Evolutionary conservation across 2,113 vertebrate species (phyloP).

Genomic region (Lophius piscatorius): DNA sequence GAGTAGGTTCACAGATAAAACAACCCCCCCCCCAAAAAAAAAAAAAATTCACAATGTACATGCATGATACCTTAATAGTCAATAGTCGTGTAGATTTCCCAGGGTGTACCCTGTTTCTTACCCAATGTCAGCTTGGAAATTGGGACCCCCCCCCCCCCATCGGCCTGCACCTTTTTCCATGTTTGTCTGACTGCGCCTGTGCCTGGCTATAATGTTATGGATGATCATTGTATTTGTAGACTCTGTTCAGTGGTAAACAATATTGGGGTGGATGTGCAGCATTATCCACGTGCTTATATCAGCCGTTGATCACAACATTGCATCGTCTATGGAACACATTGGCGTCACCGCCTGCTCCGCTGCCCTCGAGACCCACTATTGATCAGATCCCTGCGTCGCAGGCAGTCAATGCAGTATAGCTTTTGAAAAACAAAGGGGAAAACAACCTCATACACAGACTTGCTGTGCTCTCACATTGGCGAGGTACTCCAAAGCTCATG

Average conservation of each 20-base stretch:
- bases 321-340: too few species aligned
- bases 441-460: slow-evolving; percentile 7
- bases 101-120: too few species aligned
- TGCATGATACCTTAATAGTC: too few species aligned
- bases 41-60: too few species aligned
- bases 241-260: not conserved
- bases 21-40: too few species aligned
- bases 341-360: slow-evolving; percentile 31
- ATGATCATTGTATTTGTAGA: not conserved
- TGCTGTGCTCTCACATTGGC: slow-evolving; percentile 17
- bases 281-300: slow-evolving; percentile 21
- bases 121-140: too few species aligned
- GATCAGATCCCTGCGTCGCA: slow-evolving; percentile 59
- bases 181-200: too few species aligned
- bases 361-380: slow-evolving; percentile 64
- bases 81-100: too few species aligned
- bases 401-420: slow-evolving; percentile 64
- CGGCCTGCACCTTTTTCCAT: too few species aligned
- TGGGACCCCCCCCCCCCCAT: too few species aligned
- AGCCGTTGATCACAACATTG: slow-evolving; percentile 29
- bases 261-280: slow-evolving; percentile 6
- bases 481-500: not conserved
- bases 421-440: slow-evolving; percentile 47
- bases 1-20: too few species aligned
- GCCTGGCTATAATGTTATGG: too few species aligned